Evolutionary conservation across 2,113 vertebrate species (phyloP).

Genomic region (Cyanoderma ruficeps): DNA sequence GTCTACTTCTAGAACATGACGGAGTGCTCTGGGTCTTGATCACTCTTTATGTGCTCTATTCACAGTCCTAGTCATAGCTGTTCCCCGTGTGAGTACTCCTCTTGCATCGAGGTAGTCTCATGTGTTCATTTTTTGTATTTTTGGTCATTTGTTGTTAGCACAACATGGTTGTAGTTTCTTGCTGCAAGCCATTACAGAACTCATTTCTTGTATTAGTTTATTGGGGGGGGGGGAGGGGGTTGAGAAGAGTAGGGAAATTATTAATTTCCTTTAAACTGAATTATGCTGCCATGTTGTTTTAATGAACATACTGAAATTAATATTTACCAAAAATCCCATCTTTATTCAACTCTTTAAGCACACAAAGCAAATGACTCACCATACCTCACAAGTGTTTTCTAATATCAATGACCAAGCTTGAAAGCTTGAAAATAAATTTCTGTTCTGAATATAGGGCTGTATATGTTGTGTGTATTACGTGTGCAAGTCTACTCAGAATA

Average conservation of each 20-base stretch:
- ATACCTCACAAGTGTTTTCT: not conserved
- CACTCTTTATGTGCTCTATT: not conserved
- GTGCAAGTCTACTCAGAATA: not conserved
- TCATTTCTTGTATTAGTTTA: not conserved
- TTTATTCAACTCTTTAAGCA: not conserved
- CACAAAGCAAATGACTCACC: not conserved
- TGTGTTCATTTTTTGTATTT: not conserved
- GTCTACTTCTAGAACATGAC: not conserved
- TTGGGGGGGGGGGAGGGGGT: accelerated
- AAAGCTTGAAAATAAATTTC: not conserved
- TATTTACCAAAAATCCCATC: not conserved
- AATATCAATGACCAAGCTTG: not conserved
- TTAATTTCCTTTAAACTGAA: not conserved
- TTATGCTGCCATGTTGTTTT: not conserved
- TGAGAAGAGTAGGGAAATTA: not conserved
- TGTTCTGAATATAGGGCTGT: not conserved
- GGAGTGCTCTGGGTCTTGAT: not conserved
- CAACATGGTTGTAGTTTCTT: not conserved
- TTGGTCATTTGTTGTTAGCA: not conserved
- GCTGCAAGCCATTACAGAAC: not conserved
- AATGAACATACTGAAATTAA: not conserved
- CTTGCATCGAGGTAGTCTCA: not conserved
- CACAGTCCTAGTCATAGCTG: not conserved
- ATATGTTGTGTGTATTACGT: not conserved
- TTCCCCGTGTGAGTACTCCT: not conserved